A percentile compares a stretch with the other conserved stretches of the same genome.
Evolutionary conservation across 2,888 invertebrate genomes (phyloP).

Genomic region (Portevinia maculata): DNA sequence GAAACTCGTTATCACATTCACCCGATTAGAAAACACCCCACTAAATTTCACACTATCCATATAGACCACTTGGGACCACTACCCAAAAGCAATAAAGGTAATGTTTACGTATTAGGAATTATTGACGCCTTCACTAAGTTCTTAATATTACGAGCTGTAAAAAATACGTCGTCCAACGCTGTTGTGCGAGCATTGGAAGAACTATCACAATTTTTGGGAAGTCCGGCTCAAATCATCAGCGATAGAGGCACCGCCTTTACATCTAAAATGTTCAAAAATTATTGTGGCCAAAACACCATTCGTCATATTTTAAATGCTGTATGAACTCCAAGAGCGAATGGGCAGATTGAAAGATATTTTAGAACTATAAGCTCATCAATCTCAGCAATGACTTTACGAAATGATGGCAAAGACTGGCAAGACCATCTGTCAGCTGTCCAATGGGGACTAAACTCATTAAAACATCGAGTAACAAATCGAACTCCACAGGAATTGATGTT

Average conservation of each 20-base stretch:
- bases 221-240: not conserved
- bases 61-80: constrained; percentile 52
- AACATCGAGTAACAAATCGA: constrained; percentile 4
- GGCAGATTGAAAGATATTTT: too few species aligned
- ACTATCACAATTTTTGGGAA: not conserved
- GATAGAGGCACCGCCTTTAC: not conserved
- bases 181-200: too few species aligned
- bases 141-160: too few species aligned
- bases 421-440: constrained; percentile 8
- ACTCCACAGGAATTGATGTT: constrained; percentile 13
- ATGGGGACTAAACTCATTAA: constrained; percentile 11
- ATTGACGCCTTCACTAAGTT: not conserved
- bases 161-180: constrained; percentile 1
- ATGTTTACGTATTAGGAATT: not conserved
- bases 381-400: not conserved
- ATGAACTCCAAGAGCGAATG: too few species aligned
- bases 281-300: constrained; percentile 7
- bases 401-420: constrained; percentile 10
- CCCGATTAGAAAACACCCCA: not conserved
- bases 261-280: not conserved
- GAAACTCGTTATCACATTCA: not conserved
- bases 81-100: not conserved
- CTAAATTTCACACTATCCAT: constrained; percentile 13
- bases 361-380: constrained; percentile 2
- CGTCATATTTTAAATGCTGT: constrained; percentile 15